Conservation (phyloP, 2,888 invertebrate species). For the Chrysotoxum bicinctum region DNA sequence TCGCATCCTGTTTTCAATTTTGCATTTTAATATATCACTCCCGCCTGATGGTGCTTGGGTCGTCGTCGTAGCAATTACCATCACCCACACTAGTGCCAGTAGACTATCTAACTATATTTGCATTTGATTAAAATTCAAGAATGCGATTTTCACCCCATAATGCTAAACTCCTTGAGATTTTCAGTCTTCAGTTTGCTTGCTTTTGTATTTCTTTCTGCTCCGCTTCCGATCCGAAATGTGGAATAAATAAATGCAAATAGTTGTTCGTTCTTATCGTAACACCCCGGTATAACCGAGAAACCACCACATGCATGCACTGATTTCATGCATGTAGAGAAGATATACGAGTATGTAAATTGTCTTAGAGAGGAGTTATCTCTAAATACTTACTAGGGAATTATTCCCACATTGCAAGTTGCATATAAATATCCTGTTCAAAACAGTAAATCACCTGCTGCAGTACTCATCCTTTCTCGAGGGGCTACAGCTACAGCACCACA, state of each 20-base stretch:
- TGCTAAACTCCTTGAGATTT: conserved; percentile 5
- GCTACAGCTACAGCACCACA: background rate
- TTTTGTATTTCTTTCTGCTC: conserved; percentile 1
- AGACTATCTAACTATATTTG: conserved; percentile 38
- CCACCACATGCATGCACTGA: conserved; percentile 30
- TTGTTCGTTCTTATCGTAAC: conserved; percentile 30
- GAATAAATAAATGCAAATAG: conserved; percentile 60
- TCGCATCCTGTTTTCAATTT: conserved; percentile 29
- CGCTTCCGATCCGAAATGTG: conserved; percentile 29
- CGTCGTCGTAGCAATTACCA: background rate
- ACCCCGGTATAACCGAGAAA: background rate
- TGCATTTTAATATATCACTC: conserved; percentile 55
- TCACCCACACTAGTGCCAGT: background rate
- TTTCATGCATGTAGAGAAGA: background rate
- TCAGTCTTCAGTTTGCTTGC: background rate
- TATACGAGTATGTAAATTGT: conserved; percentile 33
- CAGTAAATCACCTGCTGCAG: conserved; percentile 53
- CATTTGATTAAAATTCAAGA: conserved; percentile 64
- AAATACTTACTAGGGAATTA: conserved; percentile 22
- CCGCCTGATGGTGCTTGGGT: background rate
- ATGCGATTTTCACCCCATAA: conserved; percentile 9
- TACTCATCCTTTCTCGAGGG: background rate
- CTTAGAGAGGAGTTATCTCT: conserved; percentile 13
- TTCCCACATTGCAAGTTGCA: conserved; percentile 17
- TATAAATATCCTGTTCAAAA: conserved; percentile 12